Percentiles rank a stretch among this genome's conserved stretches.
These are phyloP conservation scores for Otolemur crassicaudatus DNA, from an alignment of 2,797 vertebrate species.

Conservation along the genomic window DNA sequence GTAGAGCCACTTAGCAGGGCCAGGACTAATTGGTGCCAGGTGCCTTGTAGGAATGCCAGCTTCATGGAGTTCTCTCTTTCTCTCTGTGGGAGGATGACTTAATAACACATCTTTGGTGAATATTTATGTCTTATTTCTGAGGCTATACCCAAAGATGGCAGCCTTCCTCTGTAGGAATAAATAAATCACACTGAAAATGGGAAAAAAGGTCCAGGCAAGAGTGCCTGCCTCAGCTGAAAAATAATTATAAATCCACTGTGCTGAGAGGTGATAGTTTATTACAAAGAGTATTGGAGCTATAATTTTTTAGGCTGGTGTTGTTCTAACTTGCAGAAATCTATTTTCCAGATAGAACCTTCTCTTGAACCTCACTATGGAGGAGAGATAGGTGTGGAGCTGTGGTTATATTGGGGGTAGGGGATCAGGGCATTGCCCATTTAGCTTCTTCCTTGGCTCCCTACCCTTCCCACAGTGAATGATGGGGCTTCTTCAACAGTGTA, in stretches of 20 bases:
- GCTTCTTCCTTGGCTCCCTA: not conserved
- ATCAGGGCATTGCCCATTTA: not conserved
- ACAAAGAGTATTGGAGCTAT: not conserved
- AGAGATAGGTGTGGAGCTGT: not conserved
- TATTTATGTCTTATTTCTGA: conserved; percentile 46
- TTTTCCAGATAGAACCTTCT: not conserved
- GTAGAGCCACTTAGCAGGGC: conserved; percentile 23
- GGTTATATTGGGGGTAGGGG: fast-evolving
- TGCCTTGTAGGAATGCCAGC: conserved; percentile 57
- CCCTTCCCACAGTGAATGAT: fast-evolving
- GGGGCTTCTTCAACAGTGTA: not conserved
- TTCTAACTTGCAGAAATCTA: not conserved
- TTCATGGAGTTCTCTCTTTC: not conserved
- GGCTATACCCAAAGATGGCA: not conserved
- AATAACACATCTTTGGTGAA: conserved; percentile 34
- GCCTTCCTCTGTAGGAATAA: not conserved
- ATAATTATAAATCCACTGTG: not conserved
- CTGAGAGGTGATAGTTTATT: not conserved
- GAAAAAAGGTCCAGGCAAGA: not conserved
- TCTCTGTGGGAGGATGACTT: conserved; percentile 43
- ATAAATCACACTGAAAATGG: not conserved
- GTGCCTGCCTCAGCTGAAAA: not conserved
- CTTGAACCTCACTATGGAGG: not conserved
- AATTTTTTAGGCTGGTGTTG: not conserved
- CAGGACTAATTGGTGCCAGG: conserved; percentile 64